Conservation (phyloP, 2,888 invertebrate species). For the Harmothoe impar region DNA sequence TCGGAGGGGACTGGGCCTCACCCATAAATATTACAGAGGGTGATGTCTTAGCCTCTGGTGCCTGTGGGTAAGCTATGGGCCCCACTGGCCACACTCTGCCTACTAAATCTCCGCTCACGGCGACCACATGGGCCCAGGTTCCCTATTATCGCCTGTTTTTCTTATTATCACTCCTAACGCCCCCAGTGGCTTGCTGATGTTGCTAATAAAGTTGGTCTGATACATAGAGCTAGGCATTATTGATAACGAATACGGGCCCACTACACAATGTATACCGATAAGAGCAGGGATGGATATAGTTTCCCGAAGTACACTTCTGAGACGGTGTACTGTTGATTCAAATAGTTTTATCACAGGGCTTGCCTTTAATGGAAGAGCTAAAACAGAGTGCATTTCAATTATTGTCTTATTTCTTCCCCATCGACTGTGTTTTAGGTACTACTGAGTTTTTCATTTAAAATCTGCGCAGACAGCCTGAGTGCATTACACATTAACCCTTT, state of each 20-base stretch:
- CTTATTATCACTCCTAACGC: background rate
- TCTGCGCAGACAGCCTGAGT: background rate
- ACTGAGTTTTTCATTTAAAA: background rate
- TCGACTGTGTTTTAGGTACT: background rate
- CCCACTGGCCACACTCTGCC: background rate
- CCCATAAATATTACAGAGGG: conserved; percentile 10
- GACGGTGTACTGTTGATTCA: too few species aligned
- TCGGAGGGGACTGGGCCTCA: background rate
- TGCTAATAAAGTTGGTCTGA: background rate
- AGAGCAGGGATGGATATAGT: too few species aligned
- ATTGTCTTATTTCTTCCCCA: background rate
- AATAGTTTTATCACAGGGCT: too few species aligned
- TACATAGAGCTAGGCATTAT: background rate
- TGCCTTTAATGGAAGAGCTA: too few species aligned
- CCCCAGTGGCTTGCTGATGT: background rate
- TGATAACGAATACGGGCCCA: background rate
- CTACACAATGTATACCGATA: too few species aligned
- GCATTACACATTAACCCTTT: background rate
- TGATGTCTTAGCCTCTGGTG: background rate
- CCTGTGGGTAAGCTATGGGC: background rate
- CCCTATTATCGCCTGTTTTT: background rate
- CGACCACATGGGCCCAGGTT: background rate
- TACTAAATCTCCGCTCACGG: background rate
- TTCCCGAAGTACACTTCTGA: too few species aligned
- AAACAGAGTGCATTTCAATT: background rate